These are phyloP conservation scores for Chloroclystis v-ata DNA, from an alignment of 2,888 invertebrate genomes.

Conservation along the genomic window DNA sequence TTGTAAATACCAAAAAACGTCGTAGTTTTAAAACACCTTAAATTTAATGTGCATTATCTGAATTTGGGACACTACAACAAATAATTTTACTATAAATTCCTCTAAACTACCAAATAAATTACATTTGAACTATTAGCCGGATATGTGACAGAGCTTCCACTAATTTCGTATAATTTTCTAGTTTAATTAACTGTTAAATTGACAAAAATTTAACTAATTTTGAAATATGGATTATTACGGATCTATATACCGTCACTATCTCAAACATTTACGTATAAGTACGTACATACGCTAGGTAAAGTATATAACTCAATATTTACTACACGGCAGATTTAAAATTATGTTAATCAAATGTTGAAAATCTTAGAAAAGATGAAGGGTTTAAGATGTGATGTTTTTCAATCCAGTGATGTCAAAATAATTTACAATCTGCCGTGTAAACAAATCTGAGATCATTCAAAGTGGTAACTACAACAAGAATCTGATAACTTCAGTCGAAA, in stretches of 20 bases:
- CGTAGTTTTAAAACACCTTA: constrained; percentile 13
- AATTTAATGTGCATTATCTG: constrained; percentile 23
- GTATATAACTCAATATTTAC: constrained; percentile 8
- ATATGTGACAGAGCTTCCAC: constrained; percentile 25
- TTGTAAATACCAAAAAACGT: constrained; percentile 18
- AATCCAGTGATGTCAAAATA: too few species aligned
- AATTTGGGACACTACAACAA: constrained; percentile 19
- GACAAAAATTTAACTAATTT: constrained; percentile 37
- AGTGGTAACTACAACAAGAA: constrained; percentile 44
- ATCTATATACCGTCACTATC: constrained; percentile 7
- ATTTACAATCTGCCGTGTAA: constrained; percentile 5
- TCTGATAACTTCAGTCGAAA: constrained; percentile 29
- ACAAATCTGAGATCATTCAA: constrained; percentile 12
- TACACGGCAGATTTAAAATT: background rate
- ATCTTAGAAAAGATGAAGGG: too few species aligned
- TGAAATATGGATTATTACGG: constrained; percentile 10
- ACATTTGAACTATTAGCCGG: constrained; percentile 30
- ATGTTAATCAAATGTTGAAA: too few species aligned
- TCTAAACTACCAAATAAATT: constrained; percentile 27
- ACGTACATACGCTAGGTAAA: constrained; percentile 12
- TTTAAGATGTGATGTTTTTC: too few species aligned
- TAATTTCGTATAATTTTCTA: constrained; percentile 27
- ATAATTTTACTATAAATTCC: constrained; percentile 13
- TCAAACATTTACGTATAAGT: constrained; percentile 24
- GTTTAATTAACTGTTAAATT: constrained; percentile 49